Percentiles rank a stretch among this genome's conserved stretches.
Evolutionary conservation across 2,797 vertebrate genomes (phyloP).

Genomic region (Alectoris magna): DNA sequence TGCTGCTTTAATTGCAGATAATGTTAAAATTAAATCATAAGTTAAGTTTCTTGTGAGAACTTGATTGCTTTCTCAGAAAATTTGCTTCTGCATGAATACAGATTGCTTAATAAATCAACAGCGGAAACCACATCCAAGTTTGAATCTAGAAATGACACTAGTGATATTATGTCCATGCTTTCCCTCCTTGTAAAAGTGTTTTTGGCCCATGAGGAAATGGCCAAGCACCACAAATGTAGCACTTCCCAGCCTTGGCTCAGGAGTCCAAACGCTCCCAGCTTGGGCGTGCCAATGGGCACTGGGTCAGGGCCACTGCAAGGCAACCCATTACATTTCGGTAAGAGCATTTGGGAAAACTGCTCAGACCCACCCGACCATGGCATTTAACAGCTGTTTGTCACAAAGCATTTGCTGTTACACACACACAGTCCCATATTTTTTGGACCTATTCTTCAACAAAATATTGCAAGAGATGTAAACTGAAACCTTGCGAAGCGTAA

Average conservation of each 20-base stretch:
- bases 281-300: background rate
- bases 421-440: constrained; percentile 38
- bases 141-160: background rate
- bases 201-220: background rate
- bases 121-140: background rate
- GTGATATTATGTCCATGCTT: background rate
- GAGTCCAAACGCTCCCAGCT: background rate
- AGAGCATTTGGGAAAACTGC: constrained; percentile 48
- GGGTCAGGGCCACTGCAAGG: constrained; percentile 13
- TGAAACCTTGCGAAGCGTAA: constrained; percentile 35
- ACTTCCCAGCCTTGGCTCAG: background rate
- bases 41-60: constrained; percentile 68
- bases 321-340: constrained; percentile 59
- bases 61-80: constrained; percentile 67
- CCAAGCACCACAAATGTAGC: background rate
- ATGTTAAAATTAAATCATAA: constrained; percentile 73
- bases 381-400: background rate
- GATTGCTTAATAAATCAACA: constrained; percentile 31
- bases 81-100: background rate
- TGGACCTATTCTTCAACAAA: constrained; percentile 32
- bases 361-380: constrained; percentile 22
- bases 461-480: background rate
- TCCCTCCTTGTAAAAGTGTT: background rate
- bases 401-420: constrained; percentile 28
- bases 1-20: constrained; percentile 67